phyloP scores from a whole-genome alignment of 2,113 vertebrate genomes.

The Myiagra hebetior region DNA sequence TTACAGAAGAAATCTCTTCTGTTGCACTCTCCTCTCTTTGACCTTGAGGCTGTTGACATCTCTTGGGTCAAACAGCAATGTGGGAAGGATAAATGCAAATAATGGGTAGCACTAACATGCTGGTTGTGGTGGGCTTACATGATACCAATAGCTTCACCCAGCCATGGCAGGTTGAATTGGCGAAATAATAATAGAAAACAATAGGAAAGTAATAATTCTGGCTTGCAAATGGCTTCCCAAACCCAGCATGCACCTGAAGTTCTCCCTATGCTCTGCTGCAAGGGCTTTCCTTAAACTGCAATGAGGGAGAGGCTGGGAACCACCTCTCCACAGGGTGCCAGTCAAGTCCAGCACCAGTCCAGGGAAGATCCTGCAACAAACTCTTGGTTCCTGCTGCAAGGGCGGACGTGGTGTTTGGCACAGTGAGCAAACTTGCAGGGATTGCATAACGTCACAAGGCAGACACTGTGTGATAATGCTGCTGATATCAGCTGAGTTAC shows the following conservation, averaged over 20 bases:
- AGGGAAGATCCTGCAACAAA: background rate
- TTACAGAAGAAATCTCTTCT: background rate
- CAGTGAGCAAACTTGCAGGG: background rate
- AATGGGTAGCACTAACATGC: background rate
- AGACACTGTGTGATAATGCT: background rate
- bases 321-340: background rate
- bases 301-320: background rate
- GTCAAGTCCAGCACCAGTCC: background rate
- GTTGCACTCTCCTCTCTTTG: background rate
- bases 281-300: background rate
- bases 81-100: background rate
- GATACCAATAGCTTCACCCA: background rate
- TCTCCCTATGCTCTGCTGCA: background rate
- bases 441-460: background rate
- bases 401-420: fast-evolving
- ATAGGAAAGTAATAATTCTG: background rate
- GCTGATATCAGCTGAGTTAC: background rate
- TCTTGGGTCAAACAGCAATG: background rate
- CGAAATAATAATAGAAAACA: background rate
- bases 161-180: background rate
- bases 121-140: background rate
- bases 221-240: background rate
- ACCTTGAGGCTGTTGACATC: background rate
- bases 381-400: background rate
- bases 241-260: background rate